Evolutionary conservation across 2,797 vertebrate genomes (phyloP).

Genomic region (Zonotrichia albicollis): DNA sequence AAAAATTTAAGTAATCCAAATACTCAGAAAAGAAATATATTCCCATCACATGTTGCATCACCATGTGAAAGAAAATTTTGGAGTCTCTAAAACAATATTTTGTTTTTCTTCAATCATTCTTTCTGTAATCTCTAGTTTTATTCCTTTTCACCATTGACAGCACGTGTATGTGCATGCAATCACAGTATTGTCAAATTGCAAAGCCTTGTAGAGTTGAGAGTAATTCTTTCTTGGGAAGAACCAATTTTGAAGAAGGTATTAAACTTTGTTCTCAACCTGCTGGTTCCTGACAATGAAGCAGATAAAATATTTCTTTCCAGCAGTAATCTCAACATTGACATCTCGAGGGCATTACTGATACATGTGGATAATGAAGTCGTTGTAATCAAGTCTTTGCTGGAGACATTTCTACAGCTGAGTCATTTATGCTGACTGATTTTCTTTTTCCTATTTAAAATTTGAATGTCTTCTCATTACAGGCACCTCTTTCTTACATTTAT

Average conservation of each 20-base stretch:
- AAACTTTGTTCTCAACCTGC: constrained; percentile 12
- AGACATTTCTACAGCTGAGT: constrained; percentile 8
- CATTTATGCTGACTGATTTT: neutral
- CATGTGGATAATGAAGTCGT: constrained; percentile 18
- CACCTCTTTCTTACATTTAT: neutral
- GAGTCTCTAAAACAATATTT: neutral
- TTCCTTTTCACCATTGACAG: neutral
- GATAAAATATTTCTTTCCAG: constrained; percentile 22
- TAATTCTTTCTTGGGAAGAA: neutral
- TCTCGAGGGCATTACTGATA: constrained; percentile 6
- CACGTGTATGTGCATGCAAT: neutral
- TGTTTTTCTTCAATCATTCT: neutral
- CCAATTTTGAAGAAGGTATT: neutral
- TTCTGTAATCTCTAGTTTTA: neutral
- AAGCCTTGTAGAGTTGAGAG: neutral
- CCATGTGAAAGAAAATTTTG: neutral
- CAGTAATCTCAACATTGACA: neutral
- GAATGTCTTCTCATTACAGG: neutral
- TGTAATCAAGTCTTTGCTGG: neutral
- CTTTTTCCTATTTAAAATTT: neutral
- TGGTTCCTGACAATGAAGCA: neutral
- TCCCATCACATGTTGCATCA: neutral
- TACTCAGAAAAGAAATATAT: neutral
- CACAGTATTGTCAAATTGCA: neutral
- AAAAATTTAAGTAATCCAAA: neutral